A percentile compares a stretch with the other conserved stretches of the same genome.
phyloP scores from a whole-genome alignment of 2,888 invertebrate genomes.

The Heliconius aoede region DNA sequence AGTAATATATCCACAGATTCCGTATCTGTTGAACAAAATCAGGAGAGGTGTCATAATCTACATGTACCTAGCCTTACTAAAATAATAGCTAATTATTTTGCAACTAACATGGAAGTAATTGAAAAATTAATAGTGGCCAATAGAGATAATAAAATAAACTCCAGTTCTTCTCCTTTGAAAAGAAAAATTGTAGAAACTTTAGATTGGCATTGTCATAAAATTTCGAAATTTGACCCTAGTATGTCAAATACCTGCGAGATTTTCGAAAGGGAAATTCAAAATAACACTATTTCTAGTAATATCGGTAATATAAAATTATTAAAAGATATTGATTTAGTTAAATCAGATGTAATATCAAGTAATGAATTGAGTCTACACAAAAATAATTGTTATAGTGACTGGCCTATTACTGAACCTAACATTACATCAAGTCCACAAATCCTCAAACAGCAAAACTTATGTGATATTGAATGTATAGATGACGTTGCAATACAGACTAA shows the following conservation, averaged over 20 bases:
- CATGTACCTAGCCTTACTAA: constrained; percentile 45
- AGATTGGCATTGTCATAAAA: constrained; percentile 31
- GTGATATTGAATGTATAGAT: background rate
- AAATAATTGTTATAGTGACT: background rate
- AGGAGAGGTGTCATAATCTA: background rate
- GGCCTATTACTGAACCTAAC: background rate
- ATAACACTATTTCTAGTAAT: background rate
- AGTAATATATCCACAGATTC: constrained; percentile 16
- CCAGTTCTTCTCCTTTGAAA: constrained; percentile 34
- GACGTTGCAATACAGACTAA: background rate
- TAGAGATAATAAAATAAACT: constrained; percentile 10
- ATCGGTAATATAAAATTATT: background rate
- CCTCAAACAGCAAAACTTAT: background rate
- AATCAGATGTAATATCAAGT: constrained; percentile 2
- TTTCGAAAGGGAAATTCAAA: background rate
- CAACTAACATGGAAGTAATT: constrained; percentile 32
- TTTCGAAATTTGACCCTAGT: constrained; percentile 28
- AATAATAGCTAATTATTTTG: constrained; percentile 39
- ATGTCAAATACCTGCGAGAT: background rate
- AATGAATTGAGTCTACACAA: background rate
- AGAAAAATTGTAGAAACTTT: constrained; percentile 37
- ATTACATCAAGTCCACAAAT: background rate
- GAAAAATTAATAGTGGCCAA: constrained; percentile 25
- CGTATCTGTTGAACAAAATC: constrained; percentile 10
- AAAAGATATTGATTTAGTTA: background rate